phyloP scores from a whole-genome alignment of 2,113 vertebrate genomes.

The Copsychus sechellarum region DNA sequence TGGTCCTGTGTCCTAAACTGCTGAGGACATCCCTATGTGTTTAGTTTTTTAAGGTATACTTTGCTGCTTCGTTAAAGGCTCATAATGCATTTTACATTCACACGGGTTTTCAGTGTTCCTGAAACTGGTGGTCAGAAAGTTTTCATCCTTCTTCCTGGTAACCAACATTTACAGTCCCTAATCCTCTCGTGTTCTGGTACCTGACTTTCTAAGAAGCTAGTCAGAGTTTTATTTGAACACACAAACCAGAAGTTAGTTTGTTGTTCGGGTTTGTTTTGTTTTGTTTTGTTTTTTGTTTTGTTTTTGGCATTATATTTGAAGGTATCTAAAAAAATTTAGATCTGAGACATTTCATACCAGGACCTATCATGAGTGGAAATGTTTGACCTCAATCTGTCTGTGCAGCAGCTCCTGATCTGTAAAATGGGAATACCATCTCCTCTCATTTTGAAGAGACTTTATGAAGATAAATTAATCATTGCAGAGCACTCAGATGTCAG shows the following conservation, averaged over 20 bases:
- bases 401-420: slow-evolving; percentile 43
- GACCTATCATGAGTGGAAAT: slow-evolving; percentile 11
- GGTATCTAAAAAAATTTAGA: neutral
- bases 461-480: slow-evolving; percentile 62
- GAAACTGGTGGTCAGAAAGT: neutral
- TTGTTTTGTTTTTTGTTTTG: too few relatives aligned
- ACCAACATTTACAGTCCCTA: neutral
- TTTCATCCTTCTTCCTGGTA: neutral
- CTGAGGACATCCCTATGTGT: neutral
- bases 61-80: neutral
- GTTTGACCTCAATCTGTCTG: slow-evolving; percentile 66
- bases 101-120: neutral
- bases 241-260: neutral
- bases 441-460: slow-evolving; percentile 49
- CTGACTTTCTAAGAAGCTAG: neutral
- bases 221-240: neutral
- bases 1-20: neutral
- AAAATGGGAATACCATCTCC: slow-evolving; percentile 51
- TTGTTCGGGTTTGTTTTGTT: neutral
- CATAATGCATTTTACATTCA: neutral
- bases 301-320: neutral
- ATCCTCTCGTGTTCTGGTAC: neutral
- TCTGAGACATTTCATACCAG: slow-evolving; percentile 42
- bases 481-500: slow-evolving; percentile 57
- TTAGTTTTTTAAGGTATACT: neutral